A percentile compares a stretch with the other conserved stretches of the same genome.
phyloP scores from a whole-genome alignment of 1,140 invertebrate genomes.

The Ceratosolen fusciceps region DNA sequence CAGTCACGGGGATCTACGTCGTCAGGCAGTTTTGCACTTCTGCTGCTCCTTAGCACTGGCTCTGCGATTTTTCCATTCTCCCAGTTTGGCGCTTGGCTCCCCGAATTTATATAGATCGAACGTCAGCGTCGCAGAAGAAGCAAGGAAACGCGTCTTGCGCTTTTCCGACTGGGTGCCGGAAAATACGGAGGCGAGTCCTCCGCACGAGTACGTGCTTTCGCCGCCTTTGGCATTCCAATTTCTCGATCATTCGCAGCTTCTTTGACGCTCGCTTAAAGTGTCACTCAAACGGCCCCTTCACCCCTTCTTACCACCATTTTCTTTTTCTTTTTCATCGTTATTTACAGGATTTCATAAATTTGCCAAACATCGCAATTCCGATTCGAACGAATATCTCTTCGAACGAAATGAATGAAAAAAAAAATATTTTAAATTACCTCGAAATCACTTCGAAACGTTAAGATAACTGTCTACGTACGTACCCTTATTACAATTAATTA shows the following conservation, averaged over 20 bases:
- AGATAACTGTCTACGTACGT: too few species aligned
- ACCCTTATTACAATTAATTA: too few species aligned
- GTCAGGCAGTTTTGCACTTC: not conserved
- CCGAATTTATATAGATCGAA: conserved; percentile 1
- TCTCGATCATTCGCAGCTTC: conserved; percentile 11
- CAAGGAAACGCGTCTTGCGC: not conserved
- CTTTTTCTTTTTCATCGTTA: not conserved
- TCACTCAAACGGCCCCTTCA: too few species aligned
- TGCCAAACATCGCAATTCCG: not conserved
- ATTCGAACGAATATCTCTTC: too few species aligned
- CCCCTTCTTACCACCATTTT: too few species aligned
- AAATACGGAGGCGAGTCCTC: not conserved
- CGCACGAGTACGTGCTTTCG: not conserved
- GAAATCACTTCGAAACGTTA: too few species aligned
- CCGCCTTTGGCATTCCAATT: not conserved
- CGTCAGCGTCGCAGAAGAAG: not conserved
- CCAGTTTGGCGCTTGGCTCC: not conserved
- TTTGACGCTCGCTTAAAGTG: not conserved
- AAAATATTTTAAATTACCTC: too few species aligned
- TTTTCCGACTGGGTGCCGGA: conserved; percentile 16
- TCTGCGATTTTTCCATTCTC: conserved; percentile 10
- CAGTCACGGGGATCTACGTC: too few species aligned
- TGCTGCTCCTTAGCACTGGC: too few species aligned
- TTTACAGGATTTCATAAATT: not conserved
- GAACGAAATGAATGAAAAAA: too few species aligned